Evolutionary conservation across 2,797 vertebrate species (phyloP).

Genomic region (Mus caroli): DNA sequence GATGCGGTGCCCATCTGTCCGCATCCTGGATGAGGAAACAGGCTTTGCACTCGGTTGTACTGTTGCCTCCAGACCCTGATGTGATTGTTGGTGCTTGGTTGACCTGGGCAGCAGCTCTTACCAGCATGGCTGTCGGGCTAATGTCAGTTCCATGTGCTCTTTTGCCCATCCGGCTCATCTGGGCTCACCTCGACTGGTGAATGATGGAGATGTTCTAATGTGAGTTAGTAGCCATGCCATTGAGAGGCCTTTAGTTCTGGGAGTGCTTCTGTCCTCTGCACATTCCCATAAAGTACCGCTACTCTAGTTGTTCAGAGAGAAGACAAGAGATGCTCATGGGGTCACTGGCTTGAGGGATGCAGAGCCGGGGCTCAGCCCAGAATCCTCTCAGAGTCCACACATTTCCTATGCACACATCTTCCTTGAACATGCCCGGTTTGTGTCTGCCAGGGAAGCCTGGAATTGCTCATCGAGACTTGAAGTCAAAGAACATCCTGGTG

Average conservation of each 20-base stretch:
- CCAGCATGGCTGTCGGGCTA: background rate
- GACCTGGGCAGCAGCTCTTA: background rate
- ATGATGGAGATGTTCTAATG: background rate
- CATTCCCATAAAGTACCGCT: background rate
- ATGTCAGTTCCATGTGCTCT: background rate
- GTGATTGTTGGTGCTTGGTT: background rate
- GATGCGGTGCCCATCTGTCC: background rate
- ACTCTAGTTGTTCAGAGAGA: background rate
- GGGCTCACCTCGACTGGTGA: background rate
- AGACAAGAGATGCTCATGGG: background rate
- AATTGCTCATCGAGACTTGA: constrained; percentile 98
- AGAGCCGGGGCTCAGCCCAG: background rate
- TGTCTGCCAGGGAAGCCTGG: constrained; percentile 95
- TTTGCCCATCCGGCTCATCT: background rate
- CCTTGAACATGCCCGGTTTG: constrained; percentile 31
- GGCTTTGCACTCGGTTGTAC: background rate
- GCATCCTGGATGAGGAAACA: background rate
- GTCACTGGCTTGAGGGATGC: background rate
- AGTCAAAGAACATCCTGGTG: constrained; percentile 99
- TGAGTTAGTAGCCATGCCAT: background rate
- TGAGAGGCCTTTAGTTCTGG: background rate
- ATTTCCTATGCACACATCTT: background rate
- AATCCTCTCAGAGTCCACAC: background rate
- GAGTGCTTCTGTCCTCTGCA: background rate
- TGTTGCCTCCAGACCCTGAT: background rate